Evolutionary conservation across 2,888 invertebrate species (phyloP), one percentile per base, ranked within the genome.

Genomic region (Drosophila nr. perissopoda): DNA sequence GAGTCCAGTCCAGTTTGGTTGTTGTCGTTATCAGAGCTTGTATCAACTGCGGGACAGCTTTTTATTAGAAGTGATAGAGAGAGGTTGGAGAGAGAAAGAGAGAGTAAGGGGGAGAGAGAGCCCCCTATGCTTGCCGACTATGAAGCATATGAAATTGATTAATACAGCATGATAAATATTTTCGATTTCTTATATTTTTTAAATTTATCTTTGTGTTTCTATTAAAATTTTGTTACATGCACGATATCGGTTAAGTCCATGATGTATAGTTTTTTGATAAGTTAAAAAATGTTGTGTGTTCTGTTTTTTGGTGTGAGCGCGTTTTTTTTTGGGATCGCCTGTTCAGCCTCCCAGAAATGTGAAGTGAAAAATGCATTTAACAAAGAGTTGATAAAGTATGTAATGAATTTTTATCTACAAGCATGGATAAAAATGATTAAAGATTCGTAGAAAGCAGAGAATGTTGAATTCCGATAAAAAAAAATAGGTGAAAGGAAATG

Each of bases 121-220:
- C 8, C 16, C 69, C 38, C 62, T 74, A 52, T 42, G 51, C 36
- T 45, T 53, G 65, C 29, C 45, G 38, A 52, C 58, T 73, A 18
- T 57, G 75, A 69, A 53, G 77, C 85, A 87, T 84, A 84, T 84
- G 73, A 85, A 85, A 87, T 86, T 87, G 86, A 87, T 87, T 88
- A 87, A 87, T 88, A 76, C 84, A 72, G 75, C 82, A 78, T 88
- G 87, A 87, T 87, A 86, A 87, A 87, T 88, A 86, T 78, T 74
- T 83, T 83, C 63, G 57, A 64, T 68, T 60, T 54, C 65, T 62
- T 52, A 66, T 62, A 64, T 76, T 62, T 69, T 69, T 70, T 42
- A 70, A 74, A 66, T 66, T 72, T 45, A 31, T 36, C 34, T 64
- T 4, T 75, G 65, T 62, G 57, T 69, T 66, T 71, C 48, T 70